Conservation (phyloP, 1,140 invertebrate species). For the Cydia strobilella region DNA sequence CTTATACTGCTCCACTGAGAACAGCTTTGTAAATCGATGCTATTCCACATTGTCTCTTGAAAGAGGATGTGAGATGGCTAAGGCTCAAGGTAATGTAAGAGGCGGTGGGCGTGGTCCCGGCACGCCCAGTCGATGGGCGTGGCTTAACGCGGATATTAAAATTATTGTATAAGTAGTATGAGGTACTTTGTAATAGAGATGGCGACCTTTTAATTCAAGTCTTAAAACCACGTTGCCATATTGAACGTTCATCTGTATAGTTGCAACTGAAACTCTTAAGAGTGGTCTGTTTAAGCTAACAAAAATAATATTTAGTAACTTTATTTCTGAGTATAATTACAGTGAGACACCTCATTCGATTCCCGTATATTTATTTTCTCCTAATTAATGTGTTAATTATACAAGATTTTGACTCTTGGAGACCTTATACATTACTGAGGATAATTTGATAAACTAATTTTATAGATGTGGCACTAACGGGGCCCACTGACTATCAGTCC, state of each 20-base stretch:
- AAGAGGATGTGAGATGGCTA: conserved; percentile 48
- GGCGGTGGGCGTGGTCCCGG: conserved; percentile 62
- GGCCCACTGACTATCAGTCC: no score
- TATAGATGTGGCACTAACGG: no score
- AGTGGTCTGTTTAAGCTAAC: no score
- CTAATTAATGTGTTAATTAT: no score
- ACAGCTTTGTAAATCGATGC: conserved; percentile 35
- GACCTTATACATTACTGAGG: no score
- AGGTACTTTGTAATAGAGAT: conserved; percentile 20
- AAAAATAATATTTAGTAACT: no score
- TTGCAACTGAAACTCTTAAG: neutral
- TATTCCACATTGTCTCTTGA: conserved; percentile 59
- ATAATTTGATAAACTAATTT: no score
- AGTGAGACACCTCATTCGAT: no score
- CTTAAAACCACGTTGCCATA: neutral
- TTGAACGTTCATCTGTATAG: neutral
- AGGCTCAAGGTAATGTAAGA: conserved; percentile 48
- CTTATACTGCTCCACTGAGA: conserved; percentile 36
- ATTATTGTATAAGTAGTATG: conserved; percentile 39
- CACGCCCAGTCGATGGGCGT: conserved; percentile 67
- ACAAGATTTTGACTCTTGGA: no score
- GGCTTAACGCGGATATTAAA: conserved; percentile 43
- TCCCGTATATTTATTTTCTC: no score
- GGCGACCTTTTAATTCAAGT: conserved; percentile 8
- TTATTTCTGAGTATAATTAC: no score